Base-by-base conservation (phyloP, 2,113 vertebrate genomes). In the Dipodomys spectabilis region DNA sequence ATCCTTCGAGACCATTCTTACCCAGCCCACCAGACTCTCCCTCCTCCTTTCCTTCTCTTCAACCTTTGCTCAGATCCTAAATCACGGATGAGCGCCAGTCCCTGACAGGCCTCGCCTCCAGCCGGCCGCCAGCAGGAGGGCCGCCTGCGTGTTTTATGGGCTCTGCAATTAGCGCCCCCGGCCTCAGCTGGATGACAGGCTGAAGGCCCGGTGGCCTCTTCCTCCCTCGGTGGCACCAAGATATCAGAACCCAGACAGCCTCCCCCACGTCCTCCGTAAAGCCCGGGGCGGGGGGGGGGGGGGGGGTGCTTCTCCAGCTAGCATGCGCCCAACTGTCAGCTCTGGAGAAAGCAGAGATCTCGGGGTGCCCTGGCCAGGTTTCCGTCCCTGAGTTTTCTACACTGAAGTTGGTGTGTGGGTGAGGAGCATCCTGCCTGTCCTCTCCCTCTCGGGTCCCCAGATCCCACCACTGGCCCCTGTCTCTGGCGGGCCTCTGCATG, bases 31-130 rank as follows among this genome's bases (percentile, higher is more conserved):
- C 62, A 90, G 91, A 73, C 13, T 16, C 11, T 4, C 62, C 35
- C 82, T 44, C 62, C 30, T 1, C 73, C 44, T 22, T 35, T n/a
- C 44, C 32, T 79, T 5, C 79, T 73, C 53, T 27, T n/a, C 19
- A 53, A 39, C 1, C 68, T 94, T 23, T 30, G 79, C 57, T 72
- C 39, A 13, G n/a, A 79, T 8, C 19, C 86, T 95, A 93, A 97
- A 95, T 97, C 94, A 96, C 15, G 68, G 68, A 78, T 39, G 80
- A 84, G 94, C 44, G 9, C 87, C 67, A 23, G 83, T 22, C 77
- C 82, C 84, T 11, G 53, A 57, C 53, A 57, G 53, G 16, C 53
- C 53, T 57, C 3, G 90, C 53, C 12, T 57, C 53, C 53, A 13
- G 53, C 53, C 53, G 15, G 53, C 53, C 53, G 15, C 13, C 53